Evolutionary conservation across 2,888 invertebrate species (phyloP), one percentile per base, ranked within the genome.

Genomic region (Melipona beecheii): DNA sequence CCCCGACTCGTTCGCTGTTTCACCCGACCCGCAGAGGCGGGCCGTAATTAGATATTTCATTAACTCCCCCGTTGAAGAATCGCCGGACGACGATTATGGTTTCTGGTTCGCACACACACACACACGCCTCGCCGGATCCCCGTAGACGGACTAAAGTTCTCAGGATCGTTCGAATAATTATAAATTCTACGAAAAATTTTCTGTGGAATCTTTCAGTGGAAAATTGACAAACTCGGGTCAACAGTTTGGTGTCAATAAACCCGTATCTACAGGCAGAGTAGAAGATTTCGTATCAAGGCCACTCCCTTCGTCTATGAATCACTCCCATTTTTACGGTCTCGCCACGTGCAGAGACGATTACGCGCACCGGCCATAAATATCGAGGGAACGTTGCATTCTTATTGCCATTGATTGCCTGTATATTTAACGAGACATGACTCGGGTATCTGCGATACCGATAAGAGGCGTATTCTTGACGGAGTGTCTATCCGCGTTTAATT

Each of bases 1-100:
- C 62, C 19, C 68, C 54, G 27, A 15, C n/a, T 56, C 64, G 56
- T 13, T 69, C 17, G 19, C 49, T 49, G 74, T 80, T 74, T 80
- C 60, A 62, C 69, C 24, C 24, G 24, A 54, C 72, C 77, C 54
- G 4, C 21, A 31, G 21, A 31, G 31, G 31, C 27, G 31, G 4
- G 4, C 64, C 31, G 21, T 31, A 36, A 64, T 64, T 64, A 64
- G 31, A 64, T 31, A 64, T 31, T 21, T 19, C 64, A 36, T 31
- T 4, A 27, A 31, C 19, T 27, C 13, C 6, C 2, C 24, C 19
- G n/a, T 27, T 19, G 49, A 50, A 11, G 68, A 49, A 27, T 62
- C 62, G 62, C 31, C 27, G 62, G 11, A 11, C 9, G 62, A 27
- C 19, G 62, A 60, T 17, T 24, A 27, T 36, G 21, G 31, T 2